Conservation (phyloP, 2,797 vertebrate genomes). For the Smutsia temminckii region DNA sequence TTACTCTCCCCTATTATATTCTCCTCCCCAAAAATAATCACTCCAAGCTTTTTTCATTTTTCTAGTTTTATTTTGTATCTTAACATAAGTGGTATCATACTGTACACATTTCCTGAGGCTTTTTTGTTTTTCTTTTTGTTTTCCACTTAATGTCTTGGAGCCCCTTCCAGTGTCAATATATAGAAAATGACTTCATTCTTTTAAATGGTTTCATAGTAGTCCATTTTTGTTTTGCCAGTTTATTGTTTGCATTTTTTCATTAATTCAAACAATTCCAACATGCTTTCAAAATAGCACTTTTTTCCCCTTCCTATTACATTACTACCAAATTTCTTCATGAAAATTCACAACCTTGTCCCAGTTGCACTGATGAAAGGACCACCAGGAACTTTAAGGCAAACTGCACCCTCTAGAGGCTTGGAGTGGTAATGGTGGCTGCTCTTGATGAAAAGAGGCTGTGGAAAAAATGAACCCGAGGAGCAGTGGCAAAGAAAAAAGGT, state of each 20-base stretch:
- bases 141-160: not conserved
- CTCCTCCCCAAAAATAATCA: slow-evolving; percentile 22
- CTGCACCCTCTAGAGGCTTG: slow-evolving; percentile 72
- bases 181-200: slow-evolving; percentile 49
- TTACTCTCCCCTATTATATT: not conserved
- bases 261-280: slow-evolving; percentile 35
- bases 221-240: slow-evolving; percentile 21
- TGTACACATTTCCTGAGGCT: slow-evolving; percentile 44
- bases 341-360: slow-evolving; percentile 30
- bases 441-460: not conserved
- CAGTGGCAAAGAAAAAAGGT: not conserved
- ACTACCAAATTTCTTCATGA: slow-evolving; percentile 15
- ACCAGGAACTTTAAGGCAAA: slow-evolving; percentile 53
- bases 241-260: slow-evolving; percentile 51
- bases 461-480: not conserved
- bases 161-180: not conserved
- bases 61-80: slow-evolving; percentile 43
- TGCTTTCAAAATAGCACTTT: slow-evolving; percentile 37
- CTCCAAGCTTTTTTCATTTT: not conserved
- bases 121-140: not conserved
- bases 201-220: slow-evolving; percentile 62
- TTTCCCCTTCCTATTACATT: not conserved
- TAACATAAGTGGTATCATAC: not conserved
- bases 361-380: not conserved
- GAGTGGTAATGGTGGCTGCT: slow-evolving; percentile 34